Base-by-base conservation (phyloP, 2,888 invertebrate species). In the Troides helena region DNA sequence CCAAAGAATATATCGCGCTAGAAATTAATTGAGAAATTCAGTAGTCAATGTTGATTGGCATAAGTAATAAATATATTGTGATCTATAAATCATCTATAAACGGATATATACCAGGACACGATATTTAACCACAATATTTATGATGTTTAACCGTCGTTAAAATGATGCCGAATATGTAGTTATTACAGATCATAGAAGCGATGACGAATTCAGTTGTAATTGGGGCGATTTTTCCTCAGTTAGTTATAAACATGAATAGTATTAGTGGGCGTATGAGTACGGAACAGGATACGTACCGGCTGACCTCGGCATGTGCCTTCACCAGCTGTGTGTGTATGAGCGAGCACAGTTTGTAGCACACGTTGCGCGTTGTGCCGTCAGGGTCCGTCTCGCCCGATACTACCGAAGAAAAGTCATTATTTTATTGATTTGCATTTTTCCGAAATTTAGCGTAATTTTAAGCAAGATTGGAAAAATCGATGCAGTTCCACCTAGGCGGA, bases 261-360 rank as follows among this genome's bases (percentile, higher is more conserved):
- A 39, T 39, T 10, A 39, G 39, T 1, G 8, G 7, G 10, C 14
- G n/a, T 53, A n/a, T n/a, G 21, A 21, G 21, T 57, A 21, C 21
- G 21, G 21, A 57, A 57, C 18, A 18, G 57, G n/a, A 30, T 39
- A 81, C 88, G 74, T 93, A 94, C 86, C 94, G 94, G 75, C 95
- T 95, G 67, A 96, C 95, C 87, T 97, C 96, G 0, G 95, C 95
- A 78, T 97, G 96, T 4, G 96, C 97, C 76, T 96, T 94, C 66
- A 96, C 94, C 75, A 98, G 93, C 77, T 97, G 96, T 58, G 95
- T 94, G 86, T 96, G 96, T 66, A 97, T 95, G 74, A 97, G 93
- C 1, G 96, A 95, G 82, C 97, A 96, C 17, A 97, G 93, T 78
- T 96, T 95, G 71, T 95, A 95, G 85, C 96, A 96, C 10, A 95